Base-by-base conservation (phyloP, 2,113 vertebrate species). In the Shinisaurus crocodilurus region DNA sequence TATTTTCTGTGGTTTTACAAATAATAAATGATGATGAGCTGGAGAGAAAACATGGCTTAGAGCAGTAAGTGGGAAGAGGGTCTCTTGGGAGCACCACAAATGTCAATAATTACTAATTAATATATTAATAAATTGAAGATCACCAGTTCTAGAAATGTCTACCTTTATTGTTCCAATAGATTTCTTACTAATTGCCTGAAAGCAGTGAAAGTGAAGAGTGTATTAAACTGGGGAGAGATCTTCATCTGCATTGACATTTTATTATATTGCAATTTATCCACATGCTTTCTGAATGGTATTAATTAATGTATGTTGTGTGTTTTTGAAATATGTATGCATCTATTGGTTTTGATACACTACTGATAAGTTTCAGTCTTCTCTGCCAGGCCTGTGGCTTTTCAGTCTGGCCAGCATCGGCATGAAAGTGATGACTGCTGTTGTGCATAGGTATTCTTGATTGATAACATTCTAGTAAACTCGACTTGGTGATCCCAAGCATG, bases 381-480 rank as follows among this genome's bases (percentile, higher is more conserved):
- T 77, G 60, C 10, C 3, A 0, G 63, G 45, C 85, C 67, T 90
- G 37, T 89, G 34, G 37, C 45, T 91, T 91, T 70, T 1, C 18
- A 82, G 23, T 57, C 81, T 94, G 89, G 91, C 89, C 92, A 93
- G 76, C 67, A 81, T 65, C 67, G 77, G n/a, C 48, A 89, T 85
- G 72, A 75, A 91, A 72, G 4, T 50, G 93, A 86, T 87, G 48
- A 76, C 79, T 69, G 65, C 34, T 83, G 13, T 81, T 93, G 37
- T 25, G 40, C 15, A 18, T 69, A 48, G 76, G 27, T 91, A 5
- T n/a, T 90, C 93, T 96, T 96, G 92, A 95, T 91, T 95, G 93
- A 94, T 79, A 85, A 79, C 87, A 93, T 93, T 69, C 77, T 92
- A 74, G 86, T 90, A 94, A 95, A 94, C 89, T 94, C 29, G 76